Conservation (phyloP, 2,888 invertebrate genomes). For the Conops quadrifasciatus region DNA sequence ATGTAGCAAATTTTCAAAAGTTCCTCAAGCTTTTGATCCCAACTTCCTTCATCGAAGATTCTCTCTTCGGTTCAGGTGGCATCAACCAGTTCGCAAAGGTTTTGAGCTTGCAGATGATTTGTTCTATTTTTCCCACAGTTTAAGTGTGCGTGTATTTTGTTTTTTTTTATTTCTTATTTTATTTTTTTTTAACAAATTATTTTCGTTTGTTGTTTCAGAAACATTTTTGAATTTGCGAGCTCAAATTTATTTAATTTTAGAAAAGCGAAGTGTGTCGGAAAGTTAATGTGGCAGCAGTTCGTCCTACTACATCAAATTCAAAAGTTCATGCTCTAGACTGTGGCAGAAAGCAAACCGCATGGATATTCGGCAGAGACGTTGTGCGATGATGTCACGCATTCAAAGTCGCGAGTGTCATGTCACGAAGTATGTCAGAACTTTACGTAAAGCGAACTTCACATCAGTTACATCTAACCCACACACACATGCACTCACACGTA, state of each 20-base stretch:
- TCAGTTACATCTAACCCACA: not conserved
- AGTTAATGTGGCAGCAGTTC: constrained; percentile 5
- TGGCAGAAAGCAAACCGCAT: not conserved
- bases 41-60: not conserved
- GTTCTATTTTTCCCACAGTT: no score
- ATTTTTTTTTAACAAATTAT: no score
- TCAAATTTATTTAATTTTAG: no score
- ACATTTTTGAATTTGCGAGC: no score
- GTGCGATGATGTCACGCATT: constrained; percentile 18
- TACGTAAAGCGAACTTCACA: constrained; percentile 14
- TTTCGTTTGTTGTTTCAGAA: no score
- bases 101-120: no score
- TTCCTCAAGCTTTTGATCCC: not conserved
- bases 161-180: no score
- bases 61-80: not conserved
- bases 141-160: no score
- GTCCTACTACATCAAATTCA: constrained; percentile 20
- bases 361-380: not conserved
- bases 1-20: not conserved
- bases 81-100: not conserved
- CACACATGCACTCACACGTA: not conserved
- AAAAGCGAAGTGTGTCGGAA: no score
- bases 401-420: constrained; percentile 30
- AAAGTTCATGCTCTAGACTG: constrained; percentile 13
- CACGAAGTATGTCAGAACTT: constrained; percentile 21